A percentile compares a stretch with the other conserved stretches of the same genome.
Evolutionary conservation across 1,140 invertebrate genomes (phyloP).

Genomic region (Drosophila erecta): DNA sequence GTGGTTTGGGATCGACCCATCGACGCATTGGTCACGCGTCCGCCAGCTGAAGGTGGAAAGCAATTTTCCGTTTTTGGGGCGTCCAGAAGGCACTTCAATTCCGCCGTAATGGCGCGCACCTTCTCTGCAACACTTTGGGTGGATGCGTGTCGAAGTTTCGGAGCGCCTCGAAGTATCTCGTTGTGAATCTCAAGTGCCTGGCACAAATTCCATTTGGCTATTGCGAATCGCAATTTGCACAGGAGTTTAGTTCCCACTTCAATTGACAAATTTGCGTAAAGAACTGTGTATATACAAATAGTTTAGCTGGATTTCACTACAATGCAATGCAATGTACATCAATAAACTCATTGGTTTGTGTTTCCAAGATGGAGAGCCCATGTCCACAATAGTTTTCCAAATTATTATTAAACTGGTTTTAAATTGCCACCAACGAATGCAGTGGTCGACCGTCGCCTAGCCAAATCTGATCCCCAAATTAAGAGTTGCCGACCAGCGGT

Average conservation of each 20-base stretch:
- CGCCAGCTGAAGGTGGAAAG: neutral
- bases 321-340: neutral
- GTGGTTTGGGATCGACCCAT: constrained; percentile 49
- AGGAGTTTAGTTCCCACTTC: constrained; percentile 1
- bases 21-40: constrained; percentile 54
- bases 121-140: constrained; percentile 55
- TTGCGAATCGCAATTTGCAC: constrained; percentile 50
- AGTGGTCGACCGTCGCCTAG: constrained; percentile 2
- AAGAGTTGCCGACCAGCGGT: constrained; percentile 22
- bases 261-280: neutral
- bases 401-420: neutral
- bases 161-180: constrained; percentile 28
- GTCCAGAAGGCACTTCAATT: constrained; percentile 60
- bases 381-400: neutral
- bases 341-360: too few relatives aligned
- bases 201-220: constrained; percentile 36
- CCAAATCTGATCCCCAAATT: constrained; percentile 35
- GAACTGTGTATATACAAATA: neutral
- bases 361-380: neutral
- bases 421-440: constrained; percentile 1
- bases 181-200: constrained; percentile 18
- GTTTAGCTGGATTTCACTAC: neutral
- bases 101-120: constrained; percentile 50
- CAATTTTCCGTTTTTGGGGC: constrained; percentile 11
- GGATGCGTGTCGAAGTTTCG: constrained; percentile 54